Base-by-base conservation (phyloP, 1,140 invertebrate species). In the Sinella curviseta region DNA sequence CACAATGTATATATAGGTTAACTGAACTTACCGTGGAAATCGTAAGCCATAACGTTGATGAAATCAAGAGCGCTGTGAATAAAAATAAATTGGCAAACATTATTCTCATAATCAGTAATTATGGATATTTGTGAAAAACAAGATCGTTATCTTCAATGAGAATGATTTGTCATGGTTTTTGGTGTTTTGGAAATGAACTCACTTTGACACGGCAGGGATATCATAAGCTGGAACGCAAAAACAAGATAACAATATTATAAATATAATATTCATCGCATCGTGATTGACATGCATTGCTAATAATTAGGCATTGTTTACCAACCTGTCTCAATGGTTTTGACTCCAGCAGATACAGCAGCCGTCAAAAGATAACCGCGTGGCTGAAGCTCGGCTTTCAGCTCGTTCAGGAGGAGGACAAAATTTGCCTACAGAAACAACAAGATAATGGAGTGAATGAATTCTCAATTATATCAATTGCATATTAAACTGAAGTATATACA, bases 341-440 rank as follows among this genome's bases (percentile, higher is more conserved):
- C 77, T 39, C 84, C 86, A 12, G 87, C 87, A n/a, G 86, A 86
- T n/a, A 88, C 86, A 24, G 87, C 87, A 20, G 87, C 85, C 17
- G 86, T 86, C 80, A 91, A 76, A 1, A 89, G 76, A 2, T 87
- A 84, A 34, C 85, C 86, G 70, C 87, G 83, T 54, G 12, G 74
- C 26, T 85, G 84, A 78, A 90, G 88, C 80, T 85, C 86, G 77
- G 84, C 78, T 82, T 88, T 89, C 35, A 92, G 81, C 82, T 89
- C 89, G 31, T 86, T 85, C 31, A 90, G 75, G 0, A 91, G 84
- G 0, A 84, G 80, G 0, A 88, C 85, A 48, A 88, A 90, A 82
- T 84, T 83, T 17, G 1, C 75, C 80, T 79, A 35, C 39, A 28
- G 30, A 77, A 57, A 24, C 74, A 0, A 85, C 8, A 26, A 24